Percentiles rank a stretch among this genome's conserved stretches.
Conservation (phyloP, 2,797 vertebrate genomes). For the Notamacropus eugenii region DNA sequence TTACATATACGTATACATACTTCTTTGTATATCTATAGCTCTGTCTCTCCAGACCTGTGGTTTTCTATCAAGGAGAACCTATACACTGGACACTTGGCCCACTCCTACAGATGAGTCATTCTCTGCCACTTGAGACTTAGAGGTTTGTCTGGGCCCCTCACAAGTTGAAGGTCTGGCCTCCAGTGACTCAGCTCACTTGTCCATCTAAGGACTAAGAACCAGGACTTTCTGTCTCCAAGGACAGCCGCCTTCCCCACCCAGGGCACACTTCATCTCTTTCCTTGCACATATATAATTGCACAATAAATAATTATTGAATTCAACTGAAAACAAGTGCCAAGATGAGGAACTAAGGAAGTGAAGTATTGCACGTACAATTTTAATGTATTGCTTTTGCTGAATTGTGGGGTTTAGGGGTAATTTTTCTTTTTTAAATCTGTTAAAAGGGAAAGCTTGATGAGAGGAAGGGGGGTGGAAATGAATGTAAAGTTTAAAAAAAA, state of each 20-base stretch:
- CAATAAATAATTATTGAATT: not conserved
- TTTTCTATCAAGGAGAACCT: not conserved
- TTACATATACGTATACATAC: too few species aligned
- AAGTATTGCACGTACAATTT: not conserved
- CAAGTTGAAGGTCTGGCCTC: not conserved
- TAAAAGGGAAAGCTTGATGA: not conserved
- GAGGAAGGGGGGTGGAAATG: not conserved
- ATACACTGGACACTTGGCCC: not conserved
- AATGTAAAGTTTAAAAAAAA: not conserved
- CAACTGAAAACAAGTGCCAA: not conserved
- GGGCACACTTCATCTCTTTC: not conserved
- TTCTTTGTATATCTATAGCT: not conserved
- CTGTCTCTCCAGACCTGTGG: not conserved
- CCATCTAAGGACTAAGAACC: not conserved
- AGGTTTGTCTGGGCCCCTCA: not conserved
- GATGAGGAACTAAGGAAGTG: not conserved
- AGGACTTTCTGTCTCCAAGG: not conserved
- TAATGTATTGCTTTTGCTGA: not conserved
- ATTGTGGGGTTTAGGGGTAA: not conserved
- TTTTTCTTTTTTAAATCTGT: not conserved
- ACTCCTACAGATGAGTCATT: not conserved
- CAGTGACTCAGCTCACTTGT: accelerated
- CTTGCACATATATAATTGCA: not conserved
- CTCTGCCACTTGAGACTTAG: not conserved
- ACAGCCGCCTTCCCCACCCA: not conserved